These are phyloP conservation scores for Barypeithes pellucidus DNA, from an alignment of 2,888 invertebrate genomes.

Conservation along the genomic window DNA sequence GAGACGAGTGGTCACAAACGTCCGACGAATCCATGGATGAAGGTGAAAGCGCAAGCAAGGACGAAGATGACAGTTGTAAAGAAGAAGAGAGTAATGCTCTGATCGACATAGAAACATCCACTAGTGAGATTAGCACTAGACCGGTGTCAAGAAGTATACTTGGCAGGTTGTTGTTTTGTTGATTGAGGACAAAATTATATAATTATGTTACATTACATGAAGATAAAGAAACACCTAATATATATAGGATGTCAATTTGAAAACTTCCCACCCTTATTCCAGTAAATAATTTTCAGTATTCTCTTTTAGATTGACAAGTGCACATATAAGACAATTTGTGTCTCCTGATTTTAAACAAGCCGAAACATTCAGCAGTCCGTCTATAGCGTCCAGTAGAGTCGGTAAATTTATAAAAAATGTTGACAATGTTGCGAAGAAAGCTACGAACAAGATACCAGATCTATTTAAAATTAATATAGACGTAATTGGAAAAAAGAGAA, in stretches of 20 bases:
- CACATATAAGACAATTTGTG: slow-evolving; percentile 59
- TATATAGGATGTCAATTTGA: too few species aligned
- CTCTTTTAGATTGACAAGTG: slow-evolving; percentile 55
- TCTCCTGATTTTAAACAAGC: slow-evolving; percentile 59
- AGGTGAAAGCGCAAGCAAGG: slow-evolving; percentile 4
- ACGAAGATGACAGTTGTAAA: too few species aligned
- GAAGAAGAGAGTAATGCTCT: background rate
- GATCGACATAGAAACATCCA: background rate
- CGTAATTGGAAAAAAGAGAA: background rate
- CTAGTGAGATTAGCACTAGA: background rate
- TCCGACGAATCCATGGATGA: slow-evolving; percentile 38
- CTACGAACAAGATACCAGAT: too few species aligned
- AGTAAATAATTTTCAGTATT: too few species aligned
- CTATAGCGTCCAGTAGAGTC: slow-evolving; percentile 14
- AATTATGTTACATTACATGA: too few species aligned
- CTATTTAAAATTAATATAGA: background rate
- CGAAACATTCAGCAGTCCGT: slow-evolving; percentile 30
- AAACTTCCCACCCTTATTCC: too few species aligned
- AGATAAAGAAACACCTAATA: too few species aligned
- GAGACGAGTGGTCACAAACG: slow-evolving; percentile 40
- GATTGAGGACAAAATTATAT: background rate
- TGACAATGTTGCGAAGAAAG: background rate
- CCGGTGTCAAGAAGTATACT: slow-evolving; percentile 35
- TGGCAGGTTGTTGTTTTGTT: slow-evolving; percentile 22
- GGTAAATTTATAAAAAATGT: background rate